Evolutionary conservation across 2,113 vertebrate species (phyloP).

Genomic region (Stictonetta naevosa): DNA sequence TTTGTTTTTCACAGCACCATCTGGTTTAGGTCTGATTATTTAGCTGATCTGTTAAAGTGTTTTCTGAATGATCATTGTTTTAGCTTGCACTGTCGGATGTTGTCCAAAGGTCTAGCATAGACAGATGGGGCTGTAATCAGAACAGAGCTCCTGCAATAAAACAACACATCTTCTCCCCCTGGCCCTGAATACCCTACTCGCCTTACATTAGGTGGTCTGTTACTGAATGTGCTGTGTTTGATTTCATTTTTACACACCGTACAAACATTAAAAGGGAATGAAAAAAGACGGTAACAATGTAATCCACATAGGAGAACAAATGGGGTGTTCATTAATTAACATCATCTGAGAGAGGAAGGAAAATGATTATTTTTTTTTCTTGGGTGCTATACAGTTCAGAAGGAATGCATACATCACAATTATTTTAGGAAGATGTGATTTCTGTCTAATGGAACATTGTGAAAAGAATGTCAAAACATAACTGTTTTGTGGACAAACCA

Average conservation of each 20-base stretch:
- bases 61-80: conserved; percentile 4
- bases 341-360: background rate
- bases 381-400: background rate
- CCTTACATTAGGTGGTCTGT: background rate
- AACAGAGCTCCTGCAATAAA: conserved; percentile 2
- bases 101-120: conserved; percentile 10
- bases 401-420: background rate
- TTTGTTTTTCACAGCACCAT: background rate
- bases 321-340: background rate
- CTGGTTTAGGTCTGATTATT: conserved; percentile 8
- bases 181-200: background rate
- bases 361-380: background rate
- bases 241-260: background rate
- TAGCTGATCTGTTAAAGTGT: background rate
- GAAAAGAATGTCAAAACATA: background rate
- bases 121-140: conserved; percentile 20
- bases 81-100: background rate
- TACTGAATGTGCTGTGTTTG: background rate
- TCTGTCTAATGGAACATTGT: background rate
- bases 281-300: background rate
- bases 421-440: background rate
- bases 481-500: background rate
- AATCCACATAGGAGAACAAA: background rate
- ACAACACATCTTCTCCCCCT: background rate
- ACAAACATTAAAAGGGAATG: background rate